Base-by-base conservation (phyloP, 2,797 vertebrate species). In the Lindbergichthys nudifrons region DNA sequence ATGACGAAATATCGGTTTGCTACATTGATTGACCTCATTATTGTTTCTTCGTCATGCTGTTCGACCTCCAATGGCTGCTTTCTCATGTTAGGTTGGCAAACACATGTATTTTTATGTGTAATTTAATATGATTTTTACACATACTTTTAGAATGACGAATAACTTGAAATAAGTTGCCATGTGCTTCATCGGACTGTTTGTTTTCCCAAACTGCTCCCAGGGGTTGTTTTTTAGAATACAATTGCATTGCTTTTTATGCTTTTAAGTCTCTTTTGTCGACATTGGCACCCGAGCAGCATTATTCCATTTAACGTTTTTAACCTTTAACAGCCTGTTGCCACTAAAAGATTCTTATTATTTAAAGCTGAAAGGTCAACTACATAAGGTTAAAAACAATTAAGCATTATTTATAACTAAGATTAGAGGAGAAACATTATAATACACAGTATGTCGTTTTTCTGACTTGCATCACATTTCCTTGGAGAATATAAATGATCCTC, bases 1-100 rank as follows among this genome's bases (percentile, higher is more conserved):
- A 79, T 80, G 79, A 57, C 32, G 64, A 87, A 81, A 80, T 78
- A 36, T 59, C 21, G 15, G 32, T 67, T 67, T 57, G 61, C 36
- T 48, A 65, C 39, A 51, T 54, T 59, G 65, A 84, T 80, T 66
- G 23, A 43, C 43, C 23, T 77, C 47, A 19, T 70, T 43, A 57
- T 62, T 43, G 54, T 61, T 46, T 51, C 9, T 36, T 36, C 8
- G 32, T 72, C 51, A 76, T 52, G 47, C n/a, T 51, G 23, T 32
- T n/a, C 64, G 71, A 42, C 21, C 23, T 64, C 19, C 18, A 60
- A 46, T 52, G 51, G 72, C 42, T 72, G 21, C 19, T 70, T 41
- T 65, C 13, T 54, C n/a, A 54, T 32, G 26, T 54, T 18, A 18
- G 10, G 0, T 26, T 42, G 1, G 1, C 26, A 74, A 73, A 61